Evolutionary conservation across 2,888 invertebrate species (phyloP).

Genomic region (Chesias legatella): DNA sequence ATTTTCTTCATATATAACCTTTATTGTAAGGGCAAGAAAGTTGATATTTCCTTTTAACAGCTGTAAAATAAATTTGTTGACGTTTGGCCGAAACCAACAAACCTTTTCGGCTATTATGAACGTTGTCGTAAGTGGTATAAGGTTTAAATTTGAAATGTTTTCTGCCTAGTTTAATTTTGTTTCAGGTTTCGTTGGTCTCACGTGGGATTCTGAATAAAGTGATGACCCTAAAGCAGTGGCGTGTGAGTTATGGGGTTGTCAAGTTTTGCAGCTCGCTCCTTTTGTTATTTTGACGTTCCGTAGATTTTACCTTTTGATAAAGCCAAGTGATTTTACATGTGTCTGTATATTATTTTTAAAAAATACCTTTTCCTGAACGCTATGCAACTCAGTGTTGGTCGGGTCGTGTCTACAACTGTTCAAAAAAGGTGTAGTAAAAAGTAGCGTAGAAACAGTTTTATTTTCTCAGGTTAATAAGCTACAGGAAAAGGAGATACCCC

Average conservation of each 20-base stretch:
- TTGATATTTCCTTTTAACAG: slow-evolving; percentile 14
- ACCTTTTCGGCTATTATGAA: not conserved
- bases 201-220: slow-evolving; percentile 58
- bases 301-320: slow-evolving; percentile 7
- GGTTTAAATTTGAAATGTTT: slow-evolving; percentile 14
- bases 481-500: no score
- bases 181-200: slow-evolving; percentile 38
- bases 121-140: slow-evolving; percentile 11
- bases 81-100: slow-evolving; percentile 4
- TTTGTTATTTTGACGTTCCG: slow-evolving; percentile 11
- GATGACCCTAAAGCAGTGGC: slow-evolving; percentile 54
- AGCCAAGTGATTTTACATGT: not conserved
- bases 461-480: no score
- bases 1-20: slow-evolving; percentile 10
- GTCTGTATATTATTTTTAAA: no score
- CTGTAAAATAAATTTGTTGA: slow-evolving; percentile 6
- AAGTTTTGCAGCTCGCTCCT: slow-evolving; percentile 27
- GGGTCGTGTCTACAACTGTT: no score
- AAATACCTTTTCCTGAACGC: no score
- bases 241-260: slow-evolving; percentile 52
- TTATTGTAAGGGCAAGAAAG: slow-evolving; percentile 20
- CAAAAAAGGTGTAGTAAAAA: no score
- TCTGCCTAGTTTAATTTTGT: slow-evolving; percentile 12
- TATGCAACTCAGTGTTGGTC: no score
- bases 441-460: no score